Conservation (phyloP, 2,113 vertebrate genomes). For the Chionis minor region DNA sequence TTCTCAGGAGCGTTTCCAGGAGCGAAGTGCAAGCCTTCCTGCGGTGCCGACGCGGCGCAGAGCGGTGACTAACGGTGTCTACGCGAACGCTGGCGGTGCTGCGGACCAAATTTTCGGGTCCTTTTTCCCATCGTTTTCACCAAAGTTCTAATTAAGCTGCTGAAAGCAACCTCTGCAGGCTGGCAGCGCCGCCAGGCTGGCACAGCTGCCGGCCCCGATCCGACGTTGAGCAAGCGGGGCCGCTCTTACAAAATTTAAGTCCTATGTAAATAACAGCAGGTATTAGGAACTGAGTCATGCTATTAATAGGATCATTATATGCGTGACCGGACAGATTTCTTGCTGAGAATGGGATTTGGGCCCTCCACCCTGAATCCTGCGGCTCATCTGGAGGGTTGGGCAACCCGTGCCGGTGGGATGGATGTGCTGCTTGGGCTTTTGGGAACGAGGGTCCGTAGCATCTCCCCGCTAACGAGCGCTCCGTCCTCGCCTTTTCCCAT, state of each 20-base stretch:
- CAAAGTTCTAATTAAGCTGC: background rate
- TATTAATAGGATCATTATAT: background rate
- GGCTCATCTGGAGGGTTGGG: background rate
- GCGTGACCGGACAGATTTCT: background rate
- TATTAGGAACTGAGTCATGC: conserved; percentile 23
- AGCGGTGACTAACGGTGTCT: background rate
- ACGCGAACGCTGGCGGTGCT: background rate
- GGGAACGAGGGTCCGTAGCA: background rate
- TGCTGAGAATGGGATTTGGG: background rate
- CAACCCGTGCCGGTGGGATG: fast-evolving
- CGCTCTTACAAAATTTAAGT: background rate
- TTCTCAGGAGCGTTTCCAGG: background rate
- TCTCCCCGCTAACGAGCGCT: fast-evolving
- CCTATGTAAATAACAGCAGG: background rate
- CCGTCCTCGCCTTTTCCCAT: fast-evolving
- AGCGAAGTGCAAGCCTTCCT: background rate
- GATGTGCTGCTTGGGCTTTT: background rate
- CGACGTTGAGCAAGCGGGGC: background rate
- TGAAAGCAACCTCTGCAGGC: fast-evolving
- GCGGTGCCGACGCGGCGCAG: fast-evolving
- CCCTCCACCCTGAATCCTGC: background rate
- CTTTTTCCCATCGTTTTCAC: background rate
- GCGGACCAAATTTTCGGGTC: fast-evolving
- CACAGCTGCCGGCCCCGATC: background rate
- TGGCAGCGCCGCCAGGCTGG: background rate